Conservation (phyloP, 2,113 vertebrate species). For the Pygoscelis antarcticus region DNA sequence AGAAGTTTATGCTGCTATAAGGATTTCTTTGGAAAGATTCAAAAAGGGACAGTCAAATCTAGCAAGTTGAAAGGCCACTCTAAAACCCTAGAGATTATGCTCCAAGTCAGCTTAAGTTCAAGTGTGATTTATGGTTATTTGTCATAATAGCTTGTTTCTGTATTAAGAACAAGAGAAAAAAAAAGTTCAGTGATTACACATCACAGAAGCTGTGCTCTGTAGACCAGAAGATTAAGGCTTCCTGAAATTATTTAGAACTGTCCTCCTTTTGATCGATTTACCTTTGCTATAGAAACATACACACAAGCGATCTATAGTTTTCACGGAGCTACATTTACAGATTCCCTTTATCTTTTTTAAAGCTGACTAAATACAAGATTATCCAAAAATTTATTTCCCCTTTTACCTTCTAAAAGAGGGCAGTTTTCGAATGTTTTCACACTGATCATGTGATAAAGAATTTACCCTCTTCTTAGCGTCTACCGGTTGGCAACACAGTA, state of each 20-base stretch:
- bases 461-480: constrained; percentile 72
- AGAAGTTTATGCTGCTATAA: not conserved
- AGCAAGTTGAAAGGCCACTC: not conserved
- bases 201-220: not conserved
- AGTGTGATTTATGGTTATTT: not conserved
- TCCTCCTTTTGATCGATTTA: not conserved
- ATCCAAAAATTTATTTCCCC: not conserved
- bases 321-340: not conserved
- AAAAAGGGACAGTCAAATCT: not conserved
- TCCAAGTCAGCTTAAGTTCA: not conserved
- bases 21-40: not conserved
- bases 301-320: not conserved
- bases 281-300: not conserved
- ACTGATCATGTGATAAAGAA: constrained; percentile 78
- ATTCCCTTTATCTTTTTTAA: not conserved
- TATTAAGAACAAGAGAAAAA: not conserved
- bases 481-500: constrained; percentile 84
- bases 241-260: not conserved
- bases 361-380: not conserved
- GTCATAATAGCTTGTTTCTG: not conserved
- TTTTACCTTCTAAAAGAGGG: constrained; percentile 90
- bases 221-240: not conserved
- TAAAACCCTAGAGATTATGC: not conserved
- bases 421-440: constrained; percentile 87
- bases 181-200: not conserved